These are phyloP conservation scores for Trilocha varians DNA, from an alignment of 2,888 invertebrate genomes.

Conservation along the genomic window DNA sequence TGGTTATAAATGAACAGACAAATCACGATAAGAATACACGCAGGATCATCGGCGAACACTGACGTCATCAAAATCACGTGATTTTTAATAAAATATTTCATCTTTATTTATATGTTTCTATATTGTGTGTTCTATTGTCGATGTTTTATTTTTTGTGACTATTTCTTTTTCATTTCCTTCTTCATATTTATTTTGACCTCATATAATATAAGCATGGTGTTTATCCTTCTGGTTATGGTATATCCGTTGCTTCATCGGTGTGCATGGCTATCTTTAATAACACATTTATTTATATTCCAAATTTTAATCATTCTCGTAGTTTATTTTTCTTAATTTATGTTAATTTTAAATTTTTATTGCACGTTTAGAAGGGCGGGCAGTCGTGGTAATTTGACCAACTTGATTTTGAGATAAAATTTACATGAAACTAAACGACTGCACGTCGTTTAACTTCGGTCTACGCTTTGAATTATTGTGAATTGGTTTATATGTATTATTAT, in stretches of 20 bases:
- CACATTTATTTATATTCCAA: slow-evolving; percentile 39
- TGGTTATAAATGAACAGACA: slow-evolving; percentile 24
- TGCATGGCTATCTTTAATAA: slow-evolving; percentile 62
- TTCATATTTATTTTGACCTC: slow-evolving; percentile 49
- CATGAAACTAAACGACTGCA: slow-evolving; percentile 41
- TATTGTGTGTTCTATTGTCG: slow-evolving; percentile 19
- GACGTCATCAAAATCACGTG: slow-evolving; percentile 29
- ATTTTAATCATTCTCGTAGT: slow-evolving; percentile 12
- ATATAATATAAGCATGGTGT: slow-evolving; percentile 61
- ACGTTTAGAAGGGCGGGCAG: slow-evolving; percentile 56
- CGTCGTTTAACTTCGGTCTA: slow-evolving; percentile 50
- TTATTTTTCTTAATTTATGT: slow-evolving; percentile 28
- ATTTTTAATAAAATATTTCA: slow-evolving; percentile 19
- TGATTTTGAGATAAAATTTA: slow-evolving; percentile 19
- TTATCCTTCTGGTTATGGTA: slow-evolving; percentile 32
- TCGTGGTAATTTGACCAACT: slow-evolving; percentile 30
- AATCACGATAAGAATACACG: slow-evolving; percentile 26
- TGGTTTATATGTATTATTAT: too few relatives aligned
- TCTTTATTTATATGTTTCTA: slow-evolving; percentile 11
- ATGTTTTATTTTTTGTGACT: slow-evolving; percentile 38
- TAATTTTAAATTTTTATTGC: slow-evolving; percentile 41
- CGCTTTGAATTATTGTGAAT: slow-evolving; percentile 58
- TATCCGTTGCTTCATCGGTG: slow-evolving; percentile 47
- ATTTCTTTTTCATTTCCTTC: slow-evolving; percentile 35
- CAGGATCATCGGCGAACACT: slow-evolving; percentile 30